phyloP scores from a whole-genome alignment of 2,888 invertebrate species.

The Cacoxenus indagator region DNA sequence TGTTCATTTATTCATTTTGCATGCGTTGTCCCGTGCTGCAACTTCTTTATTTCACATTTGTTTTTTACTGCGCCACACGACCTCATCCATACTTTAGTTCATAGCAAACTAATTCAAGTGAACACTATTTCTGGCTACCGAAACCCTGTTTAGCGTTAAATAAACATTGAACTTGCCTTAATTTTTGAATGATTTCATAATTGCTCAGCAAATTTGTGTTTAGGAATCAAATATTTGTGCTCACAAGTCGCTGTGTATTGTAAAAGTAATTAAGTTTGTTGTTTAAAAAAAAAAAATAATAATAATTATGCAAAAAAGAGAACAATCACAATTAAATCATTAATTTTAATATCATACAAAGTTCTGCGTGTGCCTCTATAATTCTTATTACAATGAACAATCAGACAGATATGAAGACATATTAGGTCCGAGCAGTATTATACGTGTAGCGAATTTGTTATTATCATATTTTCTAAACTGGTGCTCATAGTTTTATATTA shows the following conservation, averaged over 20 bases:
- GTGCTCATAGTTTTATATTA: too few relatives aligned
- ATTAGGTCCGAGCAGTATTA: not conserved
- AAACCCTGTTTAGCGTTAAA: conserved; percentile 30
- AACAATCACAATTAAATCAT: conserved; percentile 50
- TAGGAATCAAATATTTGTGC: not conserved
- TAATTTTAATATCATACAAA: conserved; percentile 48
- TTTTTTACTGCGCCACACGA: not conserved
- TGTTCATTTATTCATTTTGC: conserved; percentile 16
- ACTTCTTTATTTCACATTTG: not conserved
- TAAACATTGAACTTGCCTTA: not conserved
- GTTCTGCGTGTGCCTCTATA: not conserved
- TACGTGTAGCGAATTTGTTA: not conserved
- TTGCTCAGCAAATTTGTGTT: conserved; percentile 1
- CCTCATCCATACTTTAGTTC: conserved; percentile 23
- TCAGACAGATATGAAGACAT: not conserved
- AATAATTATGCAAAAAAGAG: not conserved
- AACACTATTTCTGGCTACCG: conserved; percentile 9
- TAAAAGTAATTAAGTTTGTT: not conserved
- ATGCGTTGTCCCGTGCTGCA: too few relatives aligned
- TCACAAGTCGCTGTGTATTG: not conserved
- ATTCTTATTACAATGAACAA: not conserved
- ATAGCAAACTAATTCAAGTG: conserved; percentile 8
- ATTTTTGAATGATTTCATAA: conserved; percentile 7
- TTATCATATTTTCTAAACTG: not conserved
- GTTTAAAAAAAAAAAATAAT: too few relatives aligned